Base-by-base conservation (phyloP, 2,113 vertebrate genomes). In the Heptranchias perlo region DNA sequence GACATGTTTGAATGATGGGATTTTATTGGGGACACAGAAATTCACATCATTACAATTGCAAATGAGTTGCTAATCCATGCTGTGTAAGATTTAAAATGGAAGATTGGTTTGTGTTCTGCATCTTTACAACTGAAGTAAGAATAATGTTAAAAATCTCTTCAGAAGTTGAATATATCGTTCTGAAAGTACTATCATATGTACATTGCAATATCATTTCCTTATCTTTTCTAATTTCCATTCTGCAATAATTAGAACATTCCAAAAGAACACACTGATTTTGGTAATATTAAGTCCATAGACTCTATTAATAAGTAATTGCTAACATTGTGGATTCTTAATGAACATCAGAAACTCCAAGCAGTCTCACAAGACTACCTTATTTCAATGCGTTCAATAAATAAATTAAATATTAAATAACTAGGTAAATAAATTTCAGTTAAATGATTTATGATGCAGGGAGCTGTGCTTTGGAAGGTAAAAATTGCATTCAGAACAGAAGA, bases 351-450 rank as follows among this genome's bases (percentile, higher is more conserved):
- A 69, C 65, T 47, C n/a, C 92, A 69, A 28, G 94, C 93, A 47
- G 94, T 69, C 94, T 28, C 94, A 69, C 94, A 67, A 49, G 64
- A 35, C 65, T 67, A 52, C 39, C 47, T 69, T 95, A 95, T 95
- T 95, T 95, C 64, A 95, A 47, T 95, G 65, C 39, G 94, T 95
- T 93, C 94, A 95, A 95, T 47, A 69, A 69, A 95, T 95, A 95
- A 95, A 95, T 95, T 62, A 95, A 67, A 95, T 95, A 95, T 95
- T 95, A 69, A 95, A 69, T 65, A 69, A 94, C 64, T 52, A 95
- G 94, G 94, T 95, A 95, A 95, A 95, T 95, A 95, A 69, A 95
- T 95, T 95, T 95, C 94, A 52, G 64, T 49, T 95, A 67, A 95
- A 95, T 95, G 94, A 95, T 95, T 95, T 95, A 95, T 95, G 94